These are phyloP conservation scores for Prionailurus bengalensis DNA, from an alignment of 2,113 vertebrate genomes.

Conservation along the genomic window DNA sequence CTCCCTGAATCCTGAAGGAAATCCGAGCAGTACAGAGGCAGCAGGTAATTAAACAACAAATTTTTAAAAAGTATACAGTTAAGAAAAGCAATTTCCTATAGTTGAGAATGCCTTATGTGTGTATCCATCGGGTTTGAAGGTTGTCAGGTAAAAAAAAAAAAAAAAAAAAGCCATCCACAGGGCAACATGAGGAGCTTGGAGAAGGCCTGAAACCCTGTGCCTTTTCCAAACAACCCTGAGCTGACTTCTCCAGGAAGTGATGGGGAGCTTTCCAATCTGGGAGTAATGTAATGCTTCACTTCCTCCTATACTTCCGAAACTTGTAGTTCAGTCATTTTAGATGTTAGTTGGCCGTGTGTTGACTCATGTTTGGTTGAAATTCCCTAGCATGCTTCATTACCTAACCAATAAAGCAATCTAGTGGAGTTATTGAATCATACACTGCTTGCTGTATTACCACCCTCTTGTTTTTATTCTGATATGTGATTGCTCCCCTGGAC, in stretches of 20 bases:
- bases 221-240: not conserved
- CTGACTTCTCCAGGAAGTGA: not conserved
- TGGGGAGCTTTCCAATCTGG: not conserved
- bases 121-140: not conserved
- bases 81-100: not conserved
- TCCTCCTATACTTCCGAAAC: not conserved
- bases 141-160: not conserved
- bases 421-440: slow-evolving; percentile 76
- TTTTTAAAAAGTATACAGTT: not conserved
- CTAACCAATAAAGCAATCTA: slow-evolving; percentile 79
- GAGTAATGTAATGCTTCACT: not conserved
- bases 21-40: slow-evolving; percentile 54
- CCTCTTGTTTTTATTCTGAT: slow-evolving; percentile 79
- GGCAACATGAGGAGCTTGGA: rapidly evolving
- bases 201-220: not conserved
- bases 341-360: not conserved
- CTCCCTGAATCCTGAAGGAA: slow-evolving; percentile 55
- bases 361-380: slow-evolving; percentile 76
- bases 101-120: not conserved
- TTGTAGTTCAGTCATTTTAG: not conserved
- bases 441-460: slow-evolving; percentile 64
- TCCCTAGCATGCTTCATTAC: slow-evolving; percentile 82
- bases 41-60: slow-evolving; percentile 72
- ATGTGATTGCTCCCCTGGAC: slow-evolving; percentile 38
- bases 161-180: not conserved